phyloP scores from a whole-genome alignment of 1,140 invertebrate genomes.

The Calosoma granatense region DNA sequence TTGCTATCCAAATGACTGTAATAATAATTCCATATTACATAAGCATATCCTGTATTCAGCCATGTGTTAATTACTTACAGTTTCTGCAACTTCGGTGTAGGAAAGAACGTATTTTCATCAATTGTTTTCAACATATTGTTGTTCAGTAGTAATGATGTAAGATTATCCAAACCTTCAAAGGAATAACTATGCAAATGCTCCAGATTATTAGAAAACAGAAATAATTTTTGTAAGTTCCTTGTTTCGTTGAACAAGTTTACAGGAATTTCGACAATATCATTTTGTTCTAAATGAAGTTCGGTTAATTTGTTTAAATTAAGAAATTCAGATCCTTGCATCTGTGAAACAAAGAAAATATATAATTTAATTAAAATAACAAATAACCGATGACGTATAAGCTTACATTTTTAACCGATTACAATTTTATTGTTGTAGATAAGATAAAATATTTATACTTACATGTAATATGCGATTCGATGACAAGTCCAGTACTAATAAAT shows the following conservation, averaged over 20 bases:
- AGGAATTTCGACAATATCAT: constrained; percentile 27
- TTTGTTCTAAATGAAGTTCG: constrained; percentile 30
- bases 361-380: constrained; percentile 9
- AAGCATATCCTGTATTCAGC: not conserved
- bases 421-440: not conserved
- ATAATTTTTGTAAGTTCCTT: constrained; percentile 28
- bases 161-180: constrained; percentile 27
- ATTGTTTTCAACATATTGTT: constrained; percentile 30
- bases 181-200: constrained; percentile 25
- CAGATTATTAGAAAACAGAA: constrained; percentile 31
- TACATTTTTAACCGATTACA: not conserved
- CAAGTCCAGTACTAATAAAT: constrained; percentile 37
- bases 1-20: constrained; percentile 71
- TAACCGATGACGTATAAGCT: not conserved
- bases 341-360: constrained; percentile 14
- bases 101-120: constrained; percentile 24
- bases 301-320: constrained; percentile 22
- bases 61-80: constrained; percentile 22
- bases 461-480: constrained; percentile 29
- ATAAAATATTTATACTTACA: constrained; percentile 19
- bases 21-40: constrained; percentile 18
- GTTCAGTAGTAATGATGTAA: constrained; percentile 28
- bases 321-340: constrained; percentile 26
- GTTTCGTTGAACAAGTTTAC: constrained; percentile 25
- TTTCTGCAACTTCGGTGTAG: constrained; percentile 28